These are phyloP conservation scores for Cladopsammia gracilis DNA, from an alignment of 64 coral and sea anemone genomes.

Conservation along the genomic window DNA sequence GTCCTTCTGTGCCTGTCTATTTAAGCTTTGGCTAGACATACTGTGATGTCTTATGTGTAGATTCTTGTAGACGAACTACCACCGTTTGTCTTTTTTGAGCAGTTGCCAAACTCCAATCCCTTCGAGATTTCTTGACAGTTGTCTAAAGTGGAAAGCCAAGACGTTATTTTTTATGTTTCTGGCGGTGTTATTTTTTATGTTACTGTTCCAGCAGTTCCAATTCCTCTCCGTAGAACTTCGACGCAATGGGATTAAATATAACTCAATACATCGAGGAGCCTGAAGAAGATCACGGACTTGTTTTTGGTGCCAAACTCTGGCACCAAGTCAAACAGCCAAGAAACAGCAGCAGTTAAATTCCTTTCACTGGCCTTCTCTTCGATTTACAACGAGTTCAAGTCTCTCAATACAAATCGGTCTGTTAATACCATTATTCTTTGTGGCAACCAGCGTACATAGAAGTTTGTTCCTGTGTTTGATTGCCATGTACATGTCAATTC, in stretches of 20 bases:
- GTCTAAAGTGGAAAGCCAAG: too few species aligned
- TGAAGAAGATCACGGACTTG: background rate
- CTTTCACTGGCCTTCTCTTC: background rate
- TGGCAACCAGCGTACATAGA: background rate
- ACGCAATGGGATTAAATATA: background rate
- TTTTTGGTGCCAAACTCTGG: background rate
- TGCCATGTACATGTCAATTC: background rate
- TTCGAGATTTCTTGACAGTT: too few species aligned
- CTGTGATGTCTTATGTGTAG: background rate
- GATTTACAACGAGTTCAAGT: background rate
- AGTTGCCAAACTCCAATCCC: too few species aligned
- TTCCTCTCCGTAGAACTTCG: background rate
- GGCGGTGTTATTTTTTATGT: background rate
- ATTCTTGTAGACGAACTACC: too few species aligned
- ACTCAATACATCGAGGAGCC: background rate
- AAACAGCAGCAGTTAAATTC: background rate
- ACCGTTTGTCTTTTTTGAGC: background rate
- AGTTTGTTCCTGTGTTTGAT: background rate
- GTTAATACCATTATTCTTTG: background rate
- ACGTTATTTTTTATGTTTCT: background rate
- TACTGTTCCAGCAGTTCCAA: background rate
- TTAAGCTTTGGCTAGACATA: constrained; percentile 12
- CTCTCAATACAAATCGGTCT: background rate
- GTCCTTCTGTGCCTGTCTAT: background rate
- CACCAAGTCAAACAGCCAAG: background rate